phyloP scores from a whole-genome alignment of 2,888 invertebrate genomes.

The Selenia dentaria region DNA sequence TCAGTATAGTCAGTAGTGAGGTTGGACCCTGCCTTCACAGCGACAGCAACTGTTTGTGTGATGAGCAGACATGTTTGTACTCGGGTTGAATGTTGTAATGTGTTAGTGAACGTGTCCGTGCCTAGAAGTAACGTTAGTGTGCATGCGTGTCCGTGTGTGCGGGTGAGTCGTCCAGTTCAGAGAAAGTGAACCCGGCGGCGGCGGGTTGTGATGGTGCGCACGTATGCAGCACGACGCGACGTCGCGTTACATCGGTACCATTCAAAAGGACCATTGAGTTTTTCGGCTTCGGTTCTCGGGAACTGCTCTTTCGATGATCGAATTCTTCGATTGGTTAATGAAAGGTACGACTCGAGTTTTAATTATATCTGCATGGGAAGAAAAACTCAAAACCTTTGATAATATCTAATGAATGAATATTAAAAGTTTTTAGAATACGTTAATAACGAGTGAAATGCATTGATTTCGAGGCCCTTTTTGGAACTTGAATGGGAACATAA shows the following conservation, averaged over 20 bases:
- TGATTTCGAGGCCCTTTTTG: not conserved
- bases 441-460: not conserved
- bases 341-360: slow-evolving; percentile 11
- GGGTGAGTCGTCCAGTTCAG: slow-evolving; percentile 1
- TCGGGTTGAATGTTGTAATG: too few species aligned
- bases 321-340: slow-evolving; percentile 23
- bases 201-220: slow-evolving; percentile 10
- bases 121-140: too few species aligned
- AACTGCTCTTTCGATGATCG: slow-evolving; percentile 5
- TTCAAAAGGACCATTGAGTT: slow-evolving; percentile 23
- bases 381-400: slow-evolving; percentile 7
- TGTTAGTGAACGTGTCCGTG: too few species aligned
- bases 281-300: slow-evolving; percentile 19
- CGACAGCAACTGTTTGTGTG: too few species aligned
- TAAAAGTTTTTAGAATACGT: too few species aligned
- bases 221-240: slow-evolving; percentile 4
- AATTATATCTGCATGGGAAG: slow-evolving; percentile 16
- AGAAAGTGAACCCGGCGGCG: slow-evolving; percentile 24
- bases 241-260: slow-evolving; percentile 8
- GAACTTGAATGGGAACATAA: not conserved
- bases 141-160: too few species aligned
- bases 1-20: too few species aligned
- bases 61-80: too few species aligned
- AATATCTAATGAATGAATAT: too few species aligned
- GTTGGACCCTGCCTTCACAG: too few species aligned